Percentiles rank a stretch among this genome's conserved stretches.
Conservation (phyloP, 2,113 vertebrate genomes). For the Aptenodytes forsteri region DNA sequence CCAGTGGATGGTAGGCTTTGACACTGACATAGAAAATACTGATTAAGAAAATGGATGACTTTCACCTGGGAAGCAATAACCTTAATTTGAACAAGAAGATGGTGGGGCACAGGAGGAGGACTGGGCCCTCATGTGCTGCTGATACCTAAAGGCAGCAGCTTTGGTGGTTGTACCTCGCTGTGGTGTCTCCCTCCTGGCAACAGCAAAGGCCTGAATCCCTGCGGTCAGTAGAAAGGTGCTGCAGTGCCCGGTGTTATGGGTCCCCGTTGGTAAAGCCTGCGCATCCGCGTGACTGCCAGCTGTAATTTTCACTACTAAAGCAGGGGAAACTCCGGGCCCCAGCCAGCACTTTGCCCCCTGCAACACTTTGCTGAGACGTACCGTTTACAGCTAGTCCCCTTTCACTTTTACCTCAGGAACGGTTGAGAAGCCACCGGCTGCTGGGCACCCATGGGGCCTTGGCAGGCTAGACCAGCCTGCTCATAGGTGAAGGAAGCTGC, state of each 20-base stretch:
- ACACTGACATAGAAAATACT: background rate
- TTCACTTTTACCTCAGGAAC: background rate
- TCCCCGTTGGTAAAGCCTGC: background rate
- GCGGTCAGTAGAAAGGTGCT: rapidly evolving
- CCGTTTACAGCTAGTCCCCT: background rate
- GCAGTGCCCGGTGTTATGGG: too few species aligned
- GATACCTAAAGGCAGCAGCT: background rate
- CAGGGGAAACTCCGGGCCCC: too few species aligned
- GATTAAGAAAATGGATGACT: background rate
- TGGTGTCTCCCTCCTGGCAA: rapidly evolving
- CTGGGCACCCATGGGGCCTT: background rate
- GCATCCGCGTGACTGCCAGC: too few species aligned
- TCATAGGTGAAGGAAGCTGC: background rate
- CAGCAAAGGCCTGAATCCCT: too few species aligned
- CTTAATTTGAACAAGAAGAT: background rate
- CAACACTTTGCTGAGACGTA: background rate
- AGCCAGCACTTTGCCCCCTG: background rate
- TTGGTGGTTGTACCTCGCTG: background rate
- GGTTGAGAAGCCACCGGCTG: background rate
- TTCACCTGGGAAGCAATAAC: background rate
- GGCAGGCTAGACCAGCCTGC: background rate
- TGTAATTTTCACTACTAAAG: background rate
- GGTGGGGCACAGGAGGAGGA: background rate
- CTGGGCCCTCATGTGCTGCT: background rate
- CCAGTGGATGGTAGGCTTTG: background rate